Conservation (phyloP, 2,888 invertebrate species). For the Tipula vernalis region DNA sequence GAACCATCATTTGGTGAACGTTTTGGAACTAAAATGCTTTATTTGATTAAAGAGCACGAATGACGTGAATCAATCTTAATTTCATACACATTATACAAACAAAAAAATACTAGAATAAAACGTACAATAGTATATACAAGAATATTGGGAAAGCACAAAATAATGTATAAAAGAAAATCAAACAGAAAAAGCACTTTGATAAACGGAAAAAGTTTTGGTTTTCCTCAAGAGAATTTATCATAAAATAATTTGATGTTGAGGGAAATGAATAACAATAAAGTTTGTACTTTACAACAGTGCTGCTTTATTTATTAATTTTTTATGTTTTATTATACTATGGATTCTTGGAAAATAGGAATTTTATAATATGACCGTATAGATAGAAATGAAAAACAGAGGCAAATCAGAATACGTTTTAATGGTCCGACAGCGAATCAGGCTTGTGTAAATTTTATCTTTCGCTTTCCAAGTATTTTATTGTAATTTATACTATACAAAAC, state of each 20-base stretch:
- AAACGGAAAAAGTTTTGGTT: neutral
- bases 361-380: neutral
- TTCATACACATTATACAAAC: neutral
- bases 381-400: no score
- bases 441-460: neutral
- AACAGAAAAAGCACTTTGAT: neutral
- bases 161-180: neutral
- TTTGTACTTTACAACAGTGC: neutral
- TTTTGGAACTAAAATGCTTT: neutral
- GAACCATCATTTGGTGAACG: no score
- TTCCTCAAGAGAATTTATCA: neutral
- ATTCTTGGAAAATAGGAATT: neutral
- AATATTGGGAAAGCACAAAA: neutral
- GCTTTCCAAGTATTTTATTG: neutral
- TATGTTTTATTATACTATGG: neutral
- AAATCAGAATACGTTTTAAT: neutral
- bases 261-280: neutral
- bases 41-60: neutral
- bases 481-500: neutral
- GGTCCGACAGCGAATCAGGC: neutral
- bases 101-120: neutral
- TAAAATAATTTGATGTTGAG: neutral
- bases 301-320: neutral
- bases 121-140: neutral
- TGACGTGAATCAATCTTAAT: neutral